These are phyloP conservation scores for Zosterops pallidus DNA, from an alignment of 2,113 vertebrate species.

Conservation along the genomic window DNA sequence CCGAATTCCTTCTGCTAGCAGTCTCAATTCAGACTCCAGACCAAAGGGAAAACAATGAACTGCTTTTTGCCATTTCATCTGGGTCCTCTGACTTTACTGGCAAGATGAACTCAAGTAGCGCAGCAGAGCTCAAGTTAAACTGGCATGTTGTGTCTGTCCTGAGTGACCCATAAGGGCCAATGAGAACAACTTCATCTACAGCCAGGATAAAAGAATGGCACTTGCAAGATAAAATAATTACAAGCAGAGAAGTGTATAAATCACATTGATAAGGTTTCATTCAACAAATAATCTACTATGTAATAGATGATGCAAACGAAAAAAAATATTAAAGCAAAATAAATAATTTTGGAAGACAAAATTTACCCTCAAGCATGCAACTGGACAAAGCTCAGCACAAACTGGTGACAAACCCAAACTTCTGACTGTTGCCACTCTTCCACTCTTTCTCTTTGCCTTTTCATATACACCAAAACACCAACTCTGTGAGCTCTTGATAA, in stretches of 20 bases:
- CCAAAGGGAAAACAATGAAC: not conserved
- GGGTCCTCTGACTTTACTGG: not conserved
- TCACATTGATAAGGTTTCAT: not conserved
- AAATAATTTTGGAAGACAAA: not conserved
- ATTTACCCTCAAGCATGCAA: not conserved
- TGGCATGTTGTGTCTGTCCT: not conserved
- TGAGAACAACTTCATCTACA: not conserved
- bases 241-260: not conserved
- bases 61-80: not conserved
- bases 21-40: not conserved
- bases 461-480: not conserved
- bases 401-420: not conserved
- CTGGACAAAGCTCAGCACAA: not conserved
- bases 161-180: not conserved
- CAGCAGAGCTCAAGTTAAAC: not conserved
- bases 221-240: not conserved
- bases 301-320: not conserved
- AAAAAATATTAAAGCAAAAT: not conserved
- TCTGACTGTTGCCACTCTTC: fast-evolving
- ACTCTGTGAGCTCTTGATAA: fast-evolving
- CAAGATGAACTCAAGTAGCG: not conserved
- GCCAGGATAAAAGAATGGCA: not conserved
- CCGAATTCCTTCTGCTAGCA: not conserved
- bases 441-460: not conserved
- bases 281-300: not conserved